A percentile compares a stretch with the other conserved stretches of the same genome.
Conservation (phyloP, 2,797 vertebrate species). For the Discoglossus pictus region DNA sequence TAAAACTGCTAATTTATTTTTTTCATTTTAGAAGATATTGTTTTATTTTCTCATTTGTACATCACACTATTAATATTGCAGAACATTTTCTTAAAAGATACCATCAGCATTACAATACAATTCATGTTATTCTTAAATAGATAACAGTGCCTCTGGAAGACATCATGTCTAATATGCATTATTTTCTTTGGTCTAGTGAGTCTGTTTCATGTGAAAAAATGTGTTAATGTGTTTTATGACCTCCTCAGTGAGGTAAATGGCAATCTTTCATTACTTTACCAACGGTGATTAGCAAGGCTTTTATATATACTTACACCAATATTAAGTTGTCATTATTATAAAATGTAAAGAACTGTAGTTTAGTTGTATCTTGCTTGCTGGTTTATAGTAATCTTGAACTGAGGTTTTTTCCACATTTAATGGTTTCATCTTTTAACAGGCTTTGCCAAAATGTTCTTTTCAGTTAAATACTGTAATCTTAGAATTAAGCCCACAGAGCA, state of each 20-base stretch:
- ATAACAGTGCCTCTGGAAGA: not conserved
- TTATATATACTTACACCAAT: too few relatives aligned
- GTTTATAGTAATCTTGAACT: not conserved
- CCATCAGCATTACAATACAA: not conserved
- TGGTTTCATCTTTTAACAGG: not conserved
- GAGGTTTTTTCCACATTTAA: not conserved
- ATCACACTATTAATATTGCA: too few relatives aligned
- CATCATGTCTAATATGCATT: conserved; percentile 2
- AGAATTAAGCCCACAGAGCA: conserved; percentile 10
- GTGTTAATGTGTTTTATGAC: conserved; percentile 12
- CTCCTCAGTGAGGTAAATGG: not conserved
- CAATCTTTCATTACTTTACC: not conserved
- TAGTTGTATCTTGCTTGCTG: not conserved
- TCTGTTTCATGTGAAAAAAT: conserved; percentile 12
- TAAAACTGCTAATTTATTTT: too few relatives aligned
- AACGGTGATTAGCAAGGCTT: too few relatives aligned
- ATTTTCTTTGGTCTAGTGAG: not conserved
- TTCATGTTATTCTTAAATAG: not conserved
- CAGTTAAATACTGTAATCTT: conserved; percentile 17
- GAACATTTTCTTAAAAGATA: not conserved
- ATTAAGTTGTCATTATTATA: not conserved
- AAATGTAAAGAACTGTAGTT: not conserved
- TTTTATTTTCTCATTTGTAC: too few relatives aligned
- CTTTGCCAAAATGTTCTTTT: too few relatives aligned
- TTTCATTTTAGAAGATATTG: too few relatives aligned